Evolutionary conservation across 2,113 vertebrate species (phyloP).

Genomic region (Dipodomys stephensi): DNA sequence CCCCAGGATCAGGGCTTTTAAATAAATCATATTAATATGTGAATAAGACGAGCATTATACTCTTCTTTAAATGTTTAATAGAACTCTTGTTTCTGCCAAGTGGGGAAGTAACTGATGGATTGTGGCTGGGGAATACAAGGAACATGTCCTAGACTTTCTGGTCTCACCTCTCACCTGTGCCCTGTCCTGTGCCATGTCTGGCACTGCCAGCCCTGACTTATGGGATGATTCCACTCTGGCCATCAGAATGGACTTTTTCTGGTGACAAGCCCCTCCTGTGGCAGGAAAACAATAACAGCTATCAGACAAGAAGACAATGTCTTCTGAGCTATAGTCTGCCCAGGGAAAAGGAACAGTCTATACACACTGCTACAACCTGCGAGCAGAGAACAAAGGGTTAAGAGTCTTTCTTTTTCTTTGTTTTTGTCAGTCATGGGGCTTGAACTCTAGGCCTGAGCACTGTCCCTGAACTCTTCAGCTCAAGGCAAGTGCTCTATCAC

Average conservation of each 20-base stretch:
- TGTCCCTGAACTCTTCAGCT: too few species aligned
- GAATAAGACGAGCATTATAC: slow-evolving; percentile 77
- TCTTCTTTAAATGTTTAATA: slow-evolving; percentile 69
- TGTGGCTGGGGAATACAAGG: not conserved
- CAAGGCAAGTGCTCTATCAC: too few species aligned
- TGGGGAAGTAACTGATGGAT: not conserved
- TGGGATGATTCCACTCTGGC: not conserved
- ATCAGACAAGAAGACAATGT: not conserved
- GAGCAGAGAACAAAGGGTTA: not conserved
- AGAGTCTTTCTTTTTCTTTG: not conserved
- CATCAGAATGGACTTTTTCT: not conserved
- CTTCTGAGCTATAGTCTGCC: slow-evolving; percentile 10
- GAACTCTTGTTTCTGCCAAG: slow-evolving; percentile 67
- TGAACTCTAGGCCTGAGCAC: too few species aligned
- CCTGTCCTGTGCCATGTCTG: not conserved
- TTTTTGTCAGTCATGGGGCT: too few species aligned
- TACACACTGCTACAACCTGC: not conserved
- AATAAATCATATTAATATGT: slow-evolving; percentile 81
- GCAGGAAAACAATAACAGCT: not conserved
- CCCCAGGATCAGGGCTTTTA: slow-evolving; percentile 56
- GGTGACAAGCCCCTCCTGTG: too few species aligned
- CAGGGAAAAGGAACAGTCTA: not conserved
- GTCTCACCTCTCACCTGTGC: not conserved
- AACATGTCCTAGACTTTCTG: not conserved
- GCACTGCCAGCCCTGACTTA: not conserved